Evolutionary conservation across 1,140 invertebrate species (phyloP).

Genomic region (Coelopa frigida): DNA sequence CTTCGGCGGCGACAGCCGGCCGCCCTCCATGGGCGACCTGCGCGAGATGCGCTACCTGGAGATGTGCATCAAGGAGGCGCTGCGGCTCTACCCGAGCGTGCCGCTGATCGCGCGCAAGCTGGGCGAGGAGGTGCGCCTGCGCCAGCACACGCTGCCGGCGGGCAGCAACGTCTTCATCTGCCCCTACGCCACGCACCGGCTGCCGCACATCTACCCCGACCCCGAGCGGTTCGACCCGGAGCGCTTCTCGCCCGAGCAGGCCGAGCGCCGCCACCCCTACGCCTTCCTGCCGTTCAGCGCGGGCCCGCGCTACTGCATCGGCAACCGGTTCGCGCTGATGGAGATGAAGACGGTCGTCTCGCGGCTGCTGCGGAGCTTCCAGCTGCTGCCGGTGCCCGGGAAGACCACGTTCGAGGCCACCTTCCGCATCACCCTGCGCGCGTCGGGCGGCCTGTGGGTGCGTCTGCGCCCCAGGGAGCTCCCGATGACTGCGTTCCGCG

Average conservation of each 20-base stretch:
- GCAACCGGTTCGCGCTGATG: constrained; percentile 63
- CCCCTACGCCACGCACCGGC: constrained; percentile 57
- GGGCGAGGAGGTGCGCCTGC: constrained; percentile 50
- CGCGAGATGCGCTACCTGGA: constrained; percentile 58
- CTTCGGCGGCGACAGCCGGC: constrained; percentile 45
- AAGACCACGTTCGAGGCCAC: constrained; percentile 46
- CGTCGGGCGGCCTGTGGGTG: constrained; percentile 51
- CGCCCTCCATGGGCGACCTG: constrained; percentile 53
- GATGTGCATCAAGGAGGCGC: constrained; percentile 58
- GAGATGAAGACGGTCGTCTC: constrained; percentile 66
- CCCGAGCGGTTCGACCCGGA: constrained; percentile 67
- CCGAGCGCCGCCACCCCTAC: constrained; percentile 52
- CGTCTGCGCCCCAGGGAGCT: constrained; percentile 38
- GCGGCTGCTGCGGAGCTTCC: constrained; percentile 54
- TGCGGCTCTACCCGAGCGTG: constrained; percentile 62
- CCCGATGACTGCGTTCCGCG: too few relatives aligned
- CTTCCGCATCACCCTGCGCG: constrained; percentile 51
- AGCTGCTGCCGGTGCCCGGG: constrained; percentile 45
- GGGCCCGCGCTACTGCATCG: constrained; percentile 49
- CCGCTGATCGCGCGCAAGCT: constrained; percentile 55
- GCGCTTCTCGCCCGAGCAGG: constrained; percentile 55
- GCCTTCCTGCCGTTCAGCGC: constrained; percentile 65
- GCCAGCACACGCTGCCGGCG: constrained; percentile 40
- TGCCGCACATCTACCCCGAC: constrained; percentile 58
- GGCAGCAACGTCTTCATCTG: constrained; percentile 46